Percentiles rank a stretch among this genome's conserved stretches.
phyloP scores from a whole-genome alignment of 2,888 invertebrate species.

The Orthosia cruda region DNA sequence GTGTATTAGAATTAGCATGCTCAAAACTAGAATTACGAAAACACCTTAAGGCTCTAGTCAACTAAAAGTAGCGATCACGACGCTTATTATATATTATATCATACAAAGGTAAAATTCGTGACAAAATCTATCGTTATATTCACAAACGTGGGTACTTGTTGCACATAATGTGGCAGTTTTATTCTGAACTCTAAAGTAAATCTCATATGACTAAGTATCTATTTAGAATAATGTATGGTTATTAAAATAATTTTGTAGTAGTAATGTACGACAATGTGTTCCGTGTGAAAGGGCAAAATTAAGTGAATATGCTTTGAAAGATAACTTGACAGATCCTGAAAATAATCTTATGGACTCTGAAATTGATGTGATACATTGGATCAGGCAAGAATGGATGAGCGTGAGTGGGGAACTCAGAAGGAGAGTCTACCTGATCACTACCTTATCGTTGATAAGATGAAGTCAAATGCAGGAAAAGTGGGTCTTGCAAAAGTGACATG shows the following conservation, averaged over 20 bases:
- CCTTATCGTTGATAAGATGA: background rate
- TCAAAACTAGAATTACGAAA: slow-evolving; percentile 72
- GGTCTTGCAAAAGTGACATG: background rate
- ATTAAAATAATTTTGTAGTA: slow-evolving; percentile 27
- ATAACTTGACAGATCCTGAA: background rate
- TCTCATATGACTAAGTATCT: slow-evolving; percentile 12
- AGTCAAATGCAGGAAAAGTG: background rate
- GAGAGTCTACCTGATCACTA: background rate
- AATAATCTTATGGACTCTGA: background rate
- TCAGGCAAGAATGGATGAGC: background rate
- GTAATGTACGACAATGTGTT: slow-evolving; percentile 10
- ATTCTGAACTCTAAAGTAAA: slow-evolving; percentile 1
- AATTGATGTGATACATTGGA: background rate
- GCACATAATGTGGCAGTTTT: slow-evolving; percentile 11
- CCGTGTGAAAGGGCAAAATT: slow-evolving; percentile 5
- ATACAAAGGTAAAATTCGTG: slow-evolving; percentile 41
- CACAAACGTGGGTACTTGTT: slow-evolving; percentile 20
- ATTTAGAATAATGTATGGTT: slow-evolving; percentile 25
- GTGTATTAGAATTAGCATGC: slow-evolving; percentile 70
- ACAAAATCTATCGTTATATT: slow-evolving; percentile 44
- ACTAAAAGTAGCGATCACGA: slow-evolving; percentile 46
- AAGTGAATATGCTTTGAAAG: background rate
- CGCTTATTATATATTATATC: slow-evolving; percentile 46
- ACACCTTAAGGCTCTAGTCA: slow-evolving; percentile 49
- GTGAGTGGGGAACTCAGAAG: background rate